phyloP scores from a whole-genome alignment of 2,888 invertebrate species.

The Chalcis sispes region DNA sequence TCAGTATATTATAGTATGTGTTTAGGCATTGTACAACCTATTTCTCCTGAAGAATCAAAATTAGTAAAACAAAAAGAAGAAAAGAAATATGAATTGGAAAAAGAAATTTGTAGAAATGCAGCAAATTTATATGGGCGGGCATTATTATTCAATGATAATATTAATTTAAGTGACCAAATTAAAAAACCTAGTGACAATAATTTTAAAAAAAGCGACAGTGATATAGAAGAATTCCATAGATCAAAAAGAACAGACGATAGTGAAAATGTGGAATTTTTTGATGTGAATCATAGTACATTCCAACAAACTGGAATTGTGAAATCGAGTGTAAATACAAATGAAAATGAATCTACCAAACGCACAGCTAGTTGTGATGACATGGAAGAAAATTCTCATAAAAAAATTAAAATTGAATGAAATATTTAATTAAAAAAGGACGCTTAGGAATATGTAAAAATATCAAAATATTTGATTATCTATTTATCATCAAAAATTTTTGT shows the following conservation, averaged over 20 bases:
- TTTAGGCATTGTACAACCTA: slow-evolving; percentile 69
- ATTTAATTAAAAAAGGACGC: slow-evolving; percentile 2
- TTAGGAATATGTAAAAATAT: slow-evolving; percentile 19
- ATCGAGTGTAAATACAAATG: not conserved
- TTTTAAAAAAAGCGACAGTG: slow-evolving; percentile 10
- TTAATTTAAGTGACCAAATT: slow-evolving; percentile 23
- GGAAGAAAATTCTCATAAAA: too few relatives aligned
- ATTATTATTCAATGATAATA: slow-evolving; percentile 60
- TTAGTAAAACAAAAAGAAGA: slow-evolving; percentile 65
- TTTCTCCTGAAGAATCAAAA: slow-evolving; percentile 66
- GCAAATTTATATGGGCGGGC: slow-evolving; percentile 71
- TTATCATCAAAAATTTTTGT: slow-evolving; percentile 62
- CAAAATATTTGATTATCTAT: slow-evolving; percentile 57
- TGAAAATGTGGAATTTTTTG: slow-evolving; percentile 6
- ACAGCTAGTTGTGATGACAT: too few relatives aligned
- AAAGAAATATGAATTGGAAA: slow-evolving; percentile 66
- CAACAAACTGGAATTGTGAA: not conserved
- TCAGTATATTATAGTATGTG: slow-evolving; percentile 70
- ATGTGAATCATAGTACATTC: not conserved
- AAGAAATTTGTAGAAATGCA: slow-evolving; percentile 69
- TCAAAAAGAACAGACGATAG: not conserved
- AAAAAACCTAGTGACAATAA: not conserved
- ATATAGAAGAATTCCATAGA: slow-evolving; percentile 7
- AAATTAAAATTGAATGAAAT: too few relatives aligned
- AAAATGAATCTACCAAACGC: too few relatives aligned